These are phyloP conservation scores for Hippoglossus stenolepis DNA, from an alignment of 2,113 vertebrate genomes.

Conservation along the genomic window DNA sequence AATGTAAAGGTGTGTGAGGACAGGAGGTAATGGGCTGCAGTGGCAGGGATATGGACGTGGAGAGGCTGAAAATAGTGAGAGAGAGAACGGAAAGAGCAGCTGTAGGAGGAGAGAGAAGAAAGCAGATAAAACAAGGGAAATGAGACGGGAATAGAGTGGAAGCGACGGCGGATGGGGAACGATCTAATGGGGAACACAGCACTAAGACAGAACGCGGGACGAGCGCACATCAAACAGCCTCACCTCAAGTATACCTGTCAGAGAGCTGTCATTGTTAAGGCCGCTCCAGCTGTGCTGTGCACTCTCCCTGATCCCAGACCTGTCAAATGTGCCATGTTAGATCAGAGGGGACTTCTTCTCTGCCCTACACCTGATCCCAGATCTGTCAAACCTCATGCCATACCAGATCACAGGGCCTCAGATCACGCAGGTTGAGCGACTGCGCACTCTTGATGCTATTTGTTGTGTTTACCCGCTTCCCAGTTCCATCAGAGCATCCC, in stretches of 20 bases:
- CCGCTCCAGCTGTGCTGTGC: conserved; percentile 77
- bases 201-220: conserved; percentile 21
- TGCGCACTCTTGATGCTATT: conserved; percentile 19
- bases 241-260: conserved; percentile 75
- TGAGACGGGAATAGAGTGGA: conserved; percentile 15
- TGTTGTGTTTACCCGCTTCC: conserved; percentile 42
- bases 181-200: conserved; percentile 52
- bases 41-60: conserved; percentile 15
- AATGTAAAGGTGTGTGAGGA: conserved; percentile 40
- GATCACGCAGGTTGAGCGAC: conserved; percentile 34
- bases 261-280: conserved; percentile 74
- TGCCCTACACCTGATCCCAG: conserved; percentile 73
- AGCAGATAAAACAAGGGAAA: conserved; percentile 44
- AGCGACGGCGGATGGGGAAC: conserved; percentile 17
- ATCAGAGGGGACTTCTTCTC: conserved; percentile 71
- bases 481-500: conserved; percentile 29
- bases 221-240: conserved; percentile 71
- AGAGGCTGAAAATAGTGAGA: conserved; percentile 39
- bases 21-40: conserved; percentile 46
- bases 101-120: background rate
- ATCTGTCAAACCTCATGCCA: conserved; percentile 74
- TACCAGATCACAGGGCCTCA: conserved; percentile 65
- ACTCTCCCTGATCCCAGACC: conserved; percentile 78
- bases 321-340: conserved; percentile 77
- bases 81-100: conserved; percentile 13